A percentile compares a stretch with the other conserved stretches of the same genome.
Conservation (phyloP, 2,113 vertebrate genomes). For the Thalassoma bifasciatum region DNA sequence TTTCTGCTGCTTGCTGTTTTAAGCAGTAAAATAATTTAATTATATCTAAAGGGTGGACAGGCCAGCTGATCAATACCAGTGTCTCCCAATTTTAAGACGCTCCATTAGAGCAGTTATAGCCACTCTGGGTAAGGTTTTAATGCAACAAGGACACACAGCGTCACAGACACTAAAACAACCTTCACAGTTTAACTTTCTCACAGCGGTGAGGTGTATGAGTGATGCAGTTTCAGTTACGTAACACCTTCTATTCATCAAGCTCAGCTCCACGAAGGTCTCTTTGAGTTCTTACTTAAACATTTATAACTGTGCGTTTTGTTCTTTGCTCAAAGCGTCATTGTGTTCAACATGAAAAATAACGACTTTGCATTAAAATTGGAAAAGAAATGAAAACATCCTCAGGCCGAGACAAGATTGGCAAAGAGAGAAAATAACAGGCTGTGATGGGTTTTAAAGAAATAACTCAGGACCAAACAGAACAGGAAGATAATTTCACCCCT, state of each 20-base stretch:
- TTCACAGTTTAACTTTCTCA: slow-evolving; percentile 4
- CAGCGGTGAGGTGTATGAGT: neutral
- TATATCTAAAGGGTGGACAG: slow-evolving; percentile 17
- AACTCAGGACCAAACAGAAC: neutral
- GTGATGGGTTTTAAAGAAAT: slow-evolving; percentile 14
- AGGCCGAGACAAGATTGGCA: neutral
- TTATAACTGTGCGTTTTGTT: neutral
- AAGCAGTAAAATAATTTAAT: slow-evolving; percentile 32
- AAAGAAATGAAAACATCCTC: neutral
- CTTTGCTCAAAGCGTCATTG: neutral
- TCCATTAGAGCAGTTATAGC: slow-evolving; percentile 34
- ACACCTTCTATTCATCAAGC: neutral
- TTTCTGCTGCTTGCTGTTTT: neutral
- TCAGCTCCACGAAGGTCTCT: neutral
- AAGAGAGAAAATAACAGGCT: neutral
- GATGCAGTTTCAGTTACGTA: neutral
- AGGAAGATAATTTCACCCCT: slow-evolving; percentile 1
- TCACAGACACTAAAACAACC: slow-evolving; percentile 15
- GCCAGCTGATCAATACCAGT: slow-evolving; percentile 45
- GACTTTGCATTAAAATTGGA: neutral
- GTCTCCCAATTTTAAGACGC: slow-evolving; percentile 28
- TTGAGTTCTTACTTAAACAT: neutral
- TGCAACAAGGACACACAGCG: slow-evolving; percentile 28
- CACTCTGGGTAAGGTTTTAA: slow-evolving; percentile 25
- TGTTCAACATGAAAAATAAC: neutral